A percentile compares a stretch with the other conserved stretches of the same genome.
Conservation (phyloP, 1,140 invertebrate species). For the Olivierus martensii region DNA sequence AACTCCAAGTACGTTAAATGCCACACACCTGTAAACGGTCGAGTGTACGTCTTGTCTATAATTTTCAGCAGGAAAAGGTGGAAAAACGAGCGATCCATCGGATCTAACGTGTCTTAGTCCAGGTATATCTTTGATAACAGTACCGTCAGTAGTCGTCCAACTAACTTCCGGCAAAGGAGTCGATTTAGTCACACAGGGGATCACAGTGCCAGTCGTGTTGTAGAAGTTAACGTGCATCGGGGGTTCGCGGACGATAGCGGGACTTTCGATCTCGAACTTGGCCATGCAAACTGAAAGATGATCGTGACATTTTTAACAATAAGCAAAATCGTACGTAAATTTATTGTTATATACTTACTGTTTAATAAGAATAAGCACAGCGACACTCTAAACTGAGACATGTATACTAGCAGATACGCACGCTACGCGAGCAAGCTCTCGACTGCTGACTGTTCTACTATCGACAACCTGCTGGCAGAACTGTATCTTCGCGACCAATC, state of each 20-base stretch:
- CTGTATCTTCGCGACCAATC: no score
- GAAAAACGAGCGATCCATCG: conserved; percentile 31
- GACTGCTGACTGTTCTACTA: no score
- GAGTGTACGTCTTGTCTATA: conserved; percentile 41
- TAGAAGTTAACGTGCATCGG: conserved; percentile 82
- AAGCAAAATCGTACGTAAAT: background rate
- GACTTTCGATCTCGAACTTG: conserved; percentile 38
- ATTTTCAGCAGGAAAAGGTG: conserved; percentile 24
- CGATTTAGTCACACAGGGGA: conserved; percentile 81
- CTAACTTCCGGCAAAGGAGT: conserved; percentile 81
- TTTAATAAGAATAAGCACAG: no score
- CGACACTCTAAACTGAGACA: background rate
- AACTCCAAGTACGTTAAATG: conserved; percentile 73
- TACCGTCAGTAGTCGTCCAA: conserved; percentile 45
- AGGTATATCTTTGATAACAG: conserved; percentile 39
- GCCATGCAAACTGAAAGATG: no score
- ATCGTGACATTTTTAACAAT: background rate
- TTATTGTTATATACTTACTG: background rate
- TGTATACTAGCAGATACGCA: background rate
- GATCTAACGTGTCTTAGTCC: conserved; percentile 49
- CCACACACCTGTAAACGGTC: conserved; percentile 58
- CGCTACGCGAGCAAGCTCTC: no score
- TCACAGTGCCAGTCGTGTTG: conserved; percentile 79
- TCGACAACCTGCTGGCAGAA: no score
- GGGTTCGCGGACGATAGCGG: conserved; percentile 81